phyloP scores from a whole-genome alignment of 2,888 invertebrate genomes.

The Sipunculus nudus region DNA sequence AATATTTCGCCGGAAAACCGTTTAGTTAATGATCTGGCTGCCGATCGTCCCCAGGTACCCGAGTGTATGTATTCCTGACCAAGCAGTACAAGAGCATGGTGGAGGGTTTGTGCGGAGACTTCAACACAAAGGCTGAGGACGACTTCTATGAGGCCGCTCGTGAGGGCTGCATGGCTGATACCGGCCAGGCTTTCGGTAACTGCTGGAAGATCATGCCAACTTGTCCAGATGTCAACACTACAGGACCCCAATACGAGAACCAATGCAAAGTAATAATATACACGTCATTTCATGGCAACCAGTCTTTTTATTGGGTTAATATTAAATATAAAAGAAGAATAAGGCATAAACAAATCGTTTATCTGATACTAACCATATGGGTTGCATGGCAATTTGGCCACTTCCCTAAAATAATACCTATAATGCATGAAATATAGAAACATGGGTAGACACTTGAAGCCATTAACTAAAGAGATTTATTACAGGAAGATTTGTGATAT shows the following conservation, averaged over 20 bases:
- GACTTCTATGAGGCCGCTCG: constrained; percentile 27
- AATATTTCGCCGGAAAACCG: too few species aligned
- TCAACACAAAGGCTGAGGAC: constrained; percentile 28
- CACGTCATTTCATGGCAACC: not conserved
- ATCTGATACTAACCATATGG: too few species aligned
- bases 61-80: constrained; percentile 27
- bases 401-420: too few species aligned
- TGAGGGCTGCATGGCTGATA: constrained; percentile 15
- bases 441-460: too few species aligned
- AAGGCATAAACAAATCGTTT: too few species aligned
- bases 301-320: not conserved
- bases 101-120: constrained; percentile 39
- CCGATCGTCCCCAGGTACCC: too few species aligned
- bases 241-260: constrained; percentile 11
- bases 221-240: constrained; percentile 21
- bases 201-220: constrained; percentile 26
- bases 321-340: not conserved
- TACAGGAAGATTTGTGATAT: too few species aligned
- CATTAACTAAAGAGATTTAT: too few species aligned
- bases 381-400: too few species aligned
- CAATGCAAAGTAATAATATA: constrained; percentile 25
- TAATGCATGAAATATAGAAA: too few species aligned
- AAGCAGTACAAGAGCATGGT: constrained; percentile 19
- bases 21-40: too few species aligned
- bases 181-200: constrained; percentile 29